Percentiles rank a stretch among this genome's conserved stretches.
These are phyloP conservation scores for Greenwoodochromis staneri DNA, from an alignment of 2,113 vertebrate genomes.

Conservation along the genomic window DNA sequence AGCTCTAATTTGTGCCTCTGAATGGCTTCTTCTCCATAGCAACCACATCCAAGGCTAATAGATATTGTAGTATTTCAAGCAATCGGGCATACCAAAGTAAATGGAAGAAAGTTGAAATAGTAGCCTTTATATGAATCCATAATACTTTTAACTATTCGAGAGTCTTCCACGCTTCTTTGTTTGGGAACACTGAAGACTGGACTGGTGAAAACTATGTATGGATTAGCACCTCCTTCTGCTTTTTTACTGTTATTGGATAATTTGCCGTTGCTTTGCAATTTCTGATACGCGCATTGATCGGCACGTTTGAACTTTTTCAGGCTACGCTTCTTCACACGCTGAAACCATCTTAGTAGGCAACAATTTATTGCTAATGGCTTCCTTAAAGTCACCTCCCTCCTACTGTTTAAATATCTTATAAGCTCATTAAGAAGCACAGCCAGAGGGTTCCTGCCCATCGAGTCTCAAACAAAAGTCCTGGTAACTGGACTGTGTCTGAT, in stretches of 20 bases:
- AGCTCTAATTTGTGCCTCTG: neutral
- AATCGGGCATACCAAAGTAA: neutral
- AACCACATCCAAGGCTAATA: neutral
- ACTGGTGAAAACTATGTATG: neutral
- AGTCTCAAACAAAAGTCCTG: slow-evolving; percentile 19
- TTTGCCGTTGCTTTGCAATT: neutral
- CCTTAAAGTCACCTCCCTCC: slow-evolving; percentile 7
- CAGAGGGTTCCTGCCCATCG: slow-evolving; percentile 6
- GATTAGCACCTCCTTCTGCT: neutral
- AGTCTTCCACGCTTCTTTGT: neutral
- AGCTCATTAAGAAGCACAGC: neutral
- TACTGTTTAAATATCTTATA: slow-evolving; percentile 23
- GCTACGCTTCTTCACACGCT: neutral
- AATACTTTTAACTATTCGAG: neutral
- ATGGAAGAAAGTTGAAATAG: neutral
- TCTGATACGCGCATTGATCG: neutral
- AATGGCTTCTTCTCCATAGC: neutral
- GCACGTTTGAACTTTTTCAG: neutral
- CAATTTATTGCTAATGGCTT: slow-evolving; percentile 15
- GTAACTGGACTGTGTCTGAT: neutral
- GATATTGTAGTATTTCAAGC: neutral
- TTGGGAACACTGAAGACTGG: neutral
- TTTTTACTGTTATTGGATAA: neutral
- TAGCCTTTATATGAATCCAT: neutral
- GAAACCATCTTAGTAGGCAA: neutral